Evolutionary conservation across 2,797 vertebrate genomes (phyloP), one percentile per base, ranked within the genome.

Genomic region (Neostethus bicornis): DNA sequence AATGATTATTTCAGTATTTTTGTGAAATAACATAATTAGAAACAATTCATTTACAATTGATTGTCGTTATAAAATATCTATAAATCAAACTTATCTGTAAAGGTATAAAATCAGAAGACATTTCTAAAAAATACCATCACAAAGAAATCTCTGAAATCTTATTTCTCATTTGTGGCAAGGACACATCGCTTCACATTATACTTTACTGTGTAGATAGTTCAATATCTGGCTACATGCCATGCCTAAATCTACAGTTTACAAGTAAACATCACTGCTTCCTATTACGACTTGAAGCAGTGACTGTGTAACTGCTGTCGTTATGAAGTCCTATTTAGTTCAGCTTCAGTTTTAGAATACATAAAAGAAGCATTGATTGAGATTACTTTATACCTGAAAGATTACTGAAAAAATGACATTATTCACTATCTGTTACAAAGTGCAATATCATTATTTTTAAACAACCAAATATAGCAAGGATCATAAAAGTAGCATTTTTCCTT

Each of bases 11-110:
- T 89, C 54, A 77, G 78, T 69, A 80, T 75, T 73, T 82, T 82
- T 67, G 70, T 82, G 82, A 84, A 84, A 81, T 80, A 80, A 81
- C 76, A 71, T 71, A 79, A 83, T 90, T 90, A 91, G 79, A 91
- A 92, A 92, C 83, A 80, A 83, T 81, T 86, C 28, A 85, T 91
- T 90, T 92, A 91, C 90, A 92, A 84, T 85, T 92, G 90, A 92
- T 92, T 91, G 89, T 91, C 90, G 69, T 88, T 92, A 91, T 74
- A 92, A 92, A 92, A 91, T 87, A 83, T 81, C 89, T 91, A 90
- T 82, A 90, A 90, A 87, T 87, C 80, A 88, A 90, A 90, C 57
- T 84, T 31, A 75, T 90, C 87, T 86, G 86, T 81, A 81, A n/a
- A 86, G 83, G 86, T 90, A 90, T 75, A 90, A 89, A 91, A 91